Percentiles rank a stretch among this genome's conserved stretches.
These are phyloP conservation scores for Anagyrus pseudococci DNA, from an alignment of 2,888 invertebrate genomes.

Conservation along the genomic window DNA sequence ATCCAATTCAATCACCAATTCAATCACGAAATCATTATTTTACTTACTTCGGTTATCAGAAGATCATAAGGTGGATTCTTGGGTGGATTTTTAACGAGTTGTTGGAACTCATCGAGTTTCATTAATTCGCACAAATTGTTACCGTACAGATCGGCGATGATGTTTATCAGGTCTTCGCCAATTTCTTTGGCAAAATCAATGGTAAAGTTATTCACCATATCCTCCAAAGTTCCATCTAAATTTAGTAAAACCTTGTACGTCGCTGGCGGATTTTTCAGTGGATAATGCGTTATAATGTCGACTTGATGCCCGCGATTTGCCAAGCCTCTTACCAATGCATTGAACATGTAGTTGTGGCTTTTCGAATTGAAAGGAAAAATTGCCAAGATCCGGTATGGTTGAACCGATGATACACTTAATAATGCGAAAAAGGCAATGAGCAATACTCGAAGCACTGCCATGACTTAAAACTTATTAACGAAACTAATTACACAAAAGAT, in stretches of 20 bases:
- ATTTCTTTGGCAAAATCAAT: constrained; percentile 28
- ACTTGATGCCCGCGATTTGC: constrained; percentile 61
- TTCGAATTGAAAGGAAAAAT: constrained; percentile 60
- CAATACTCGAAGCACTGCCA: no score
- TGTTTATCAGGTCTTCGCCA: neutral
- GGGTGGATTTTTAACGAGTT: constrained; percentile 43
- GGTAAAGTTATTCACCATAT: constrained; percentile 41
- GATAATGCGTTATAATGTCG: constrained; percentile 52
- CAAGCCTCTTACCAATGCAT: constrained; percentile 58
- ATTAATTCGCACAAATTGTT: constrained; percentile 38
- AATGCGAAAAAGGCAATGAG: neutral
- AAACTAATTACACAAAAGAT: no score
- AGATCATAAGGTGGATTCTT: constrained; percentile 45
- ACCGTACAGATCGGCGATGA: constrained; percentile 32
- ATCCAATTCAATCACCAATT: no score
- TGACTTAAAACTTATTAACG: no score
- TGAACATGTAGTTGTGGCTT: constrained; percentile 63
- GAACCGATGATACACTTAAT: neutral
- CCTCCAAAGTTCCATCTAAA: neutral
- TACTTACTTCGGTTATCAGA: constrained; percentile 44
- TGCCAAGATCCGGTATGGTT: constrained; percentile 57
- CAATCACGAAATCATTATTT: no score
- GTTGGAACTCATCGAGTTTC: constrained; percentile 37
- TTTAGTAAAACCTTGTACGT: constrained; percentile 42
- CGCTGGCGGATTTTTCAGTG: constrained; percentile 45